Conservation (phyloP, 1,140 invertebrate species). For the Bemisia tabaci region DNA sequence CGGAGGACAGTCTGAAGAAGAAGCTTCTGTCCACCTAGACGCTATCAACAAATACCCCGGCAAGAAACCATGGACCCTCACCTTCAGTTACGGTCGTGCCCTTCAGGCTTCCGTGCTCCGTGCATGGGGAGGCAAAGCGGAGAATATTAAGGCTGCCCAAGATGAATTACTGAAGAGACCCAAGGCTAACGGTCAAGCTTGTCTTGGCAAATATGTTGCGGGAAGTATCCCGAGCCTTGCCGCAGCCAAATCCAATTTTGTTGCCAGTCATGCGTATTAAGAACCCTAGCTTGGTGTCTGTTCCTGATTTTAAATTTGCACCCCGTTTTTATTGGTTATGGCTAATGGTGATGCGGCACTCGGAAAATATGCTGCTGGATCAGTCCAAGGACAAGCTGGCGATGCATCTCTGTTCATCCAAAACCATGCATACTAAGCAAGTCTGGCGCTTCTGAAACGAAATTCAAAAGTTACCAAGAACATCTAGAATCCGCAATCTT, state of each 20-base stretch:
- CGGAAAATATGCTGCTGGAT: conserved; percentile 77
- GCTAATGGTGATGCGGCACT: conserved; percentile 76
- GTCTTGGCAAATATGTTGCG: conserved; percentile 59
- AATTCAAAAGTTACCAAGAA: not conserved
- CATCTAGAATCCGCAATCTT: not conserved
- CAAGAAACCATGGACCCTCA: conserved; percentile 86
- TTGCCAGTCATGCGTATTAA: conserved; percentile 66
- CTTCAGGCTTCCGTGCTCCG: conserved; percentile 80
- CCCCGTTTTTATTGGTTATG: not conserved
- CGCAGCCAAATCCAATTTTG: conserved; percentile 57
- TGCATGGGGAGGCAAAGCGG: conserved; percentile 83
- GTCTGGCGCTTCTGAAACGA: not conserved
- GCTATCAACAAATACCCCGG: conserved; percentile 76
- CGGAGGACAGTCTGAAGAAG: conserved; percentile 93
- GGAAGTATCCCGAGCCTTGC: conserved; percentile 59
- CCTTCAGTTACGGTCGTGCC: conserved; percentile 90
- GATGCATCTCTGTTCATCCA: conserved; percentile 75
- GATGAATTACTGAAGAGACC: conserved; percentile 80
- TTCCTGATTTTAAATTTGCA: not conserved
- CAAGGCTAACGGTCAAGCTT: conserved; percentile 72
- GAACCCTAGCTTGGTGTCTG: not conserved
- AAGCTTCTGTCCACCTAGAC: conserved; percentile 86
- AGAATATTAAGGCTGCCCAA: conserved; percentile 72
- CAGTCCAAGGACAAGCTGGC: conserved; percentile 62
- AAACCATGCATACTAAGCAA: conserved; percentile 68